Percentiles rank a stretch among this genome's conserved stretches.
These are phyloP conservation scores for Periophthalmus magnuspinnatus DNA, from an alignment of 2,797 vertebrate species.

Conservation along the genomic window DNA sequence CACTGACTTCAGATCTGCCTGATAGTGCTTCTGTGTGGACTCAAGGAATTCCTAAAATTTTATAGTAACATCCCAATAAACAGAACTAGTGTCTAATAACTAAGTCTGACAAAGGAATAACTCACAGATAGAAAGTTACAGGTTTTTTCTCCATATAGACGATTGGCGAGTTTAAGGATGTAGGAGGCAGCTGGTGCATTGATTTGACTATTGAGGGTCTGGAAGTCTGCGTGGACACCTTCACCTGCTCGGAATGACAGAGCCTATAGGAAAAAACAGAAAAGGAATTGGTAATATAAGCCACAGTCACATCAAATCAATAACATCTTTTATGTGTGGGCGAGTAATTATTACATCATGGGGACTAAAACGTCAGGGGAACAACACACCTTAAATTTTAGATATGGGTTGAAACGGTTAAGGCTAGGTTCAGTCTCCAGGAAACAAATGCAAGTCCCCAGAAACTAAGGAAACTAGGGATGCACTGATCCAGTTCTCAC, in stretches of 20 bases:
- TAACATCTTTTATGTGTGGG: too few species aligned
- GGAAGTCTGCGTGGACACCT: slow-evolving; percentile 80
- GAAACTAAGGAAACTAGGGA: too few species aligned
- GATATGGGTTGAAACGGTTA: too few species aligned
- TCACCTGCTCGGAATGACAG: slow-evolving; percentile 68
- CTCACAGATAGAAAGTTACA: slow-evolving; percentile 80
- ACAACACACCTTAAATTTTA: too few species aligned
- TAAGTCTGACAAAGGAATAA: slow-evolving; percentile 7
- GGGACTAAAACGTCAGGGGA: too few species aligned
- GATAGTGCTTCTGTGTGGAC: slow-evolving; percentile 81
- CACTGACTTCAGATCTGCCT: slow-evolving; percentile 83
- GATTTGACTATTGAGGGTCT: slow-evolving; percentile 77
- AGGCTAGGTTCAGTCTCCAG: too few species aligned
- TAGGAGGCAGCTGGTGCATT: slow-evolving; percentile 80
- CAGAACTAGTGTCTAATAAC: too few species aligned
- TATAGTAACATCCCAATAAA: background rate
- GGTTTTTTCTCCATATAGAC: slow-evolving; percentile 87
- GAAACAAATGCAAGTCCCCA: too few species aligned
- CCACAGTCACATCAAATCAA: too few species aligned
- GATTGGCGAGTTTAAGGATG: slow-evolving; percentile 85
- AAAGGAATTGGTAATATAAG: too few species aligned
- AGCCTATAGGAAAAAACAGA: slow-evolving; percentile 48
- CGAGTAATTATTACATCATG: too few species aligned
- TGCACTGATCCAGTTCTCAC: too few species aligned
- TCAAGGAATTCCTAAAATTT: slow-evolving; percentile 81